These are phyloP conservation scores for Sussaba pulchella DNA, from an alignment of 2,888 invertebrate species.

Conservation along the genomic window DNA sequence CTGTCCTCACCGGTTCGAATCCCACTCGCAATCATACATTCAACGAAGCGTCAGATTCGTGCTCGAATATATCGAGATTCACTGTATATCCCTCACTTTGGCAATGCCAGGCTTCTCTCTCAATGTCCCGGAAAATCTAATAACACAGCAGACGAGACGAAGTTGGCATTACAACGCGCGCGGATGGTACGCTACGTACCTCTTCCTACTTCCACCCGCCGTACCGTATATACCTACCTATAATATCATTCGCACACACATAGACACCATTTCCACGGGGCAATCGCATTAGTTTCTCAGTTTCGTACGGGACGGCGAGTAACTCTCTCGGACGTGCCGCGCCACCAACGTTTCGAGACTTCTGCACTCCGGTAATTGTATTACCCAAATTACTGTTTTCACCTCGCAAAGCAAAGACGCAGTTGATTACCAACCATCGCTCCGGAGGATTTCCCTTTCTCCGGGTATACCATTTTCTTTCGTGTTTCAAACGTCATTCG, in stretches of 20 bases:
- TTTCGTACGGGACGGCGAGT: not conserved
- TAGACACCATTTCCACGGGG: not conserved
- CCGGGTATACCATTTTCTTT: not conserved
- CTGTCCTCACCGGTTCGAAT: conserved; percentile 27
- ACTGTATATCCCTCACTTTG: conserved; percentile 27
- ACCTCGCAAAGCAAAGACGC: not conserved
- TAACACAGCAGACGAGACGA: conserved; percentile 26
- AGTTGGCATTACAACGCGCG: conserved; percentile 3
- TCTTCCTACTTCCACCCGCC: conserved; percentile 20
- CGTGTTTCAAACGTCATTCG: not conserved
- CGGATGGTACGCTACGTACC: conserved; percentile 2
- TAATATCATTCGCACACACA: no score
- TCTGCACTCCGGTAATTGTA: conserved; percentile 9
- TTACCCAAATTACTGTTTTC: conserved; percentile 27
- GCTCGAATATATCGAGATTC: conserved; percentile 36
- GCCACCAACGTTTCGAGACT: not conserved
- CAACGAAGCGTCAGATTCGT: conserved; percentile 29
- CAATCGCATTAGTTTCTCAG: conserved; percentile 19
- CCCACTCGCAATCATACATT: conserved; percentile 15
- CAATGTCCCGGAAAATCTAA: conserved; percentile 46
- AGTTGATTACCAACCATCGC: not conserved
- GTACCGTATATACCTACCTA: not conserved
- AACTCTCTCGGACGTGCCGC: not conserved
- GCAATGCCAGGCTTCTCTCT: conserved; percentile 26
- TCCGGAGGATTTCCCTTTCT: not conserved